These are phyloP conservation scores for Nemurella pictetii DNA, from an alignment of 2,888 invertebrate species.

Conservation along the genomic window DNA sequence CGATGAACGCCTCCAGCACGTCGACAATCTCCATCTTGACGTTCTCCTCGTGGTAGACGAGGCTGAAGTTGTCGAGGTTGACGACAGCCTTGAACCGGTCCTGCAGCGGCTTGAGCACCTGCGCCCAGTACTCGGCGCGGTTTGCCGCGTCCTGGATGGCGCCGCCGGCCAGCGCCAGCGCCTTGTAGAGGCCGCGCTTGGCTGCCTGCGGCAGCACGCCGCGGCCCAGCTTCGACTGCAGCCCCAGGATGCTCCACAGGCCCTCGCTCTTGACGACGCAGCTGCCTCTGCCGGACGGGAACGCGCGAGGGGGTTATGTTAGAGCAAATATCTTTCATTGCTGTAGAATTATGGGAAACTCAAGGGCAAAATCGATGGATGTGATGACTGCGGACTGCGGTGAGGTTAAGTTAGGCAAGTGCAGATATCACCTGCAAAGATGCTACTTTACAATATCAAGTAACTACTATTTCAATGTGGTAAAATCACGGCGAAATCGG, in stretches of 20 bases:
- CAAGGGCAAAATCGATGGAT: too few relatives aligned
- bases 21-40: constrained; percentile 70
- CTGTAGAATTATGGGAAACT: too few relatives aligned
- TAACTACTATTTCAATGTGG: too few relatives aligned
- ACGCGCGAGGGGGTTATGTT: neutral
- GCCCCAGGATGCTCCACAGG: constrained; percentile 58
- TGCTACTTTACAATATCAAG: too few relatives aligned
- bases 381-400: too few relatives aligned
- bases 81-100: constrained; percentile 60
- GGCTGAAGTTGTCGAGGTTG: constrained; percentile 58
- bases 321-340: too few relatives aligned
- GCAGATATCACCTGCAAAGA: too few relatives aligned
- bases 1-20: constrained; percentile 73
- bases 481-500: too few relatives aligned
- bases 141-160: constrained; percentile 49
- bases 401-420: too few relatives aligned
- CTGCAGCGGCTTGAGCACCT: constrained; percentile 58
- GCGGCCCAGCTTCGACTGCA: constrained; percentile 57
- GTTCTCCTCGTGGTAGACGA: constrained; percentile 62
- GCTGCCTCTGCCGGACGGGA: constrained; percentile 52
- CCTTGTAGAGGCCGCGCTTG: constrained; percentile 70
- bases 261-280: constrained; percentile 61
- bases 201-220: constrained; percentile 61
- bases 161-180: constrained; percentile 69
- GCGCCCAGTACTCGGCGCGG: constrained; percentile 48